Percentiles rank a stretch among this genome's conserved stretches.
Evolutionary conservation across 1,140 invertebrate genomes (phyloP).

Genomic region (Formica selysi): DNA sequence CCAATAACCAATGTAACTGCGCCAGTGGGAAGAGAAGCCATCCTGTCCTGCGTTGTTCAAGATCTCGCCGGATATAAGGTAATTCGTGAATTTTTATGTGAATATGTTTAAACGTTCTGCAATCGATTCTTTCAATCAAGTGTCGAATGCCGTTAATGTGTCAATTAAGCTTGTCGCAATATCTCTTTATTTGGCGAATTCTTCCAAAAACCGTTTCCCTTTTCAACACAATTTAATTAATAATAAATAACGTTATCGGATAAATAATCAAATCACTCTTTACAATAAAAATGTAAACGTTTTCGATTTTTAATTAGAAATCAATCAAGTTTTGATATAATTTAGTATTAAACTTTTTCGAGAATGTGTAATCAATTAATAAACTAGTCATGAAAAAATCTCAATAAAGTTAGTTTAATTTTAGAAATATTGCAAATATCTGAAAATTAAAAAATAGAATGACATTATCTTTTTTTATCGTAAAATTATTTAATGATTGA

Average conservation of each 20-base stretch:
- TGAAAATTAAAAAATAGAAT: neutral
- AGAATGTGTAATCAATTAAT: neutral
- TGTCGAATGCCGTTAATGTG: neutral
- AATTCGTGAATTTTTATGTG: constrained; percentile 74
- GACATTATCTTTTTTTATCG: neutral
- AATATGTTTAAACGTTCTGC: neutral
- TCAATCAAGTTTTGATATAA: neutral
- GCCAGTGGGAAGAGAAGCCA: constrained; percentile 93
- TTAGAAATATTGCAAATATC: neutral
- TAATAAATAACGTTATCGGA: neutral
- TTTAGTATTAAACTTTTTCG: neutral
- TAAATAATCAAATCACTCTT: neutral
- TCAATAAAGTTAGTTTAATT: neutral
- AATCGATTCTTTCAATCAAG: constrained; percentile 31
- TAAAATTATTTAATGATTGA: neutral
- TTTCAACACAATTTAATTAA: neutral
- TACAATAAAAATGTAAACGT: neutral
- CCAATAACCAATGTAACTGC: constrained; percentile 94
- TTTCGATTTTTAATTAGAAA: neutral
- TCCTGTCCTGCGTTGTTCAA: constrained; percentile 93
- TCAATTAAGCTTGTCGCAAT: neutral
- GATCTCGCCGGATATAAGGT: constrained; percentile 95
- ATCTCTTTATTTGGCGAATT: neutral
- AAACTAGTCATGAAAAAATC: neutral
- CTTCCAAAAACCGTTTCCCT: neutral